Evolutionary conservation across 37 sponge, comb jelly and placozoan species (phyloP).

Genomic region (Diacarnus erythraeanus): DNA sequence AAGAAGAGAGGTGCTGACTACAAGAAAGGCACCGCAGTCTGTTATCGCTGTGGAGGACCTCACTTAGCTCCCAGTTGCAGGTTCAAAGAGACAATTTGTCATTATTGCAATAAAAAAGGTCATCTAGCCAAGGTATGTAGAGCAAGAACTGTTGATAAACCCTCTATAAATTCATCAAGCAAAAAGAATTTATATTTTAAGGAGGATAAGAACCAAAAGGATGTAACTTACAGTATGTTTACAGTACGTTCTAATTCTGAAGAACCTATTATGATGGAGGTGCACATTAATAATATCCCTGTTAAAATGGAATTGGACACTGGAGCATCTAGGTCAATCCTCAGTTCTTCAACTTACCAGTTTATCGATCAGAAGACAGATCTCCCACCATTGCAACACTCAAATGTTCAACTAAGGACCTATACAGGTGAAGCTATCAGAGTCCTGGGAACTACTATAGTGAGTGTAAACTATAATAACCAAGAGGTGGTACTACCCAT

Average conservation of each 20-base stretch:
- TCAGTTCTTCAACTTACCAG: not conserved
- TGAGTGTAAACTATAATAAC: conserved; percentile 2
- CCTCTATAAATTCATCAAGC: not conserved
- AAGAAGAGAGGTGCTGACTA: too few species aligned
- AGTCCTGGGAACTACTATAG: not conserved
- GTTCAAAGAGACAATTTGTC: not conserved
- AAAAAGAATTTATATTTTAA: too few species aligned
- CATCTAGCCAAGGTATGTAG: not conserved
- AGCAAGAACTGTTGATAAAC: not conserved
- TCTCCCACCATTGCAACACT: not conserved
- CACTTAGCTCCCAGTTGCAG: not conserved
- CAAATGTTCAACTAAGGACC: not conserved
- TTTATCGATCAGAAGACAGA: not conserved
- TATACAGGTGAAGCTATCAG: conserved; percentile 13
- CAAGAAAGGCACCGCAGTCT: not conserved
- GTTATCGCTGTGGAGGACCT: not conserved
- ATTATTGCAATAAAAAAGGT: not conserved
- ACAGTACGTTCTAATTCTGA: not conserved
- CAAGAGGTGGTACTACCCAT: conserved; percentile 5
- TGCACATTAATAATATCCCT: not conserved
- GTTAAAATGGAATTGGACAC: conserved; percentile 11
- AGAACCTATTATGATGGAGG: not conserved
- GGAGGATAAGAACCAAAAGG: not conserved
- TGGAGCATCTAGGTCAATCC: not conserved
- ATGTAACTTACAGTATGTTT: not conserved